These are phyloP conservation scores for Spizaetus ornatus DNA, from an alignment of 2,113 vertebrate species.

Conservation along the genomic window DNA sequence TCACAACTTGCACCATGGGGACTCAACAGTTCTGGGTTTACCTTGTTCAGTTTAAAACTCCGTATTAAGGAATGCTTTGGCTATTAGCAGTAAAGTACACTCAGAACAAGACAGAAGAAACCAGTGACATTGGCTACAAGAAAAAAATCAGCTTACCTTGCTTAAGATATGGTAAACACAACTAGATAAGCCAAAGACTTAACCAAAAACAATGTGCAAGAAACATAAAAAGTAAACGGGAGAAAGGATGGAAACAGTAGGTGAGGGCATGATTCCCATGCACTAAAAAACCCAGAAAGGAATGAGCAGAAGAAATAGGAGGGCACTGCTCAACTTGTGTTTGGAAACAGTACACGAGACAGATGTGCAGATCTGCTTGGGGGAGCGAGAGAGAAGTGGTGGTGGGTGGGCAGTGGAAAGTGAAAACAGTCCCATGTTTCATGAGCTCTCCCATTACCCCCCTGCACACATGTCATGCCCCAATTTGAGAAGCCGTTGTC, in stretches of 20 bases:
- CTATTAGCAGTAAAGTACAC: background rate
- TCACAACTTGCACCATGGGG: background rate
- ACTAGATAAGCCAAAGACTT: background rate
- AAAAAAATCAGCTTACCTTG: background rate
- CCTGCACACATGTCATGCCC: background rate
- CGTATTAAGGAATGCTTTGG: background rate
- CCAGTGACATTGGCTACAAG: background rate
- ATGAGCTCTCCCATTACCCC: background rate
- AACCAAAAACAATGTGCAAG: background rate
- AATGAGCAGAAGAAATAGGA: background rate
- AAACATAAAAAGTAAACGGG: background rate
- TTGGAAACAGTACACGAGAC: background rate
- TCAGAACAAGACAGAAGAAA: background rate
- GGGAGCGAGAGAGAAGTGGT: accelerated
- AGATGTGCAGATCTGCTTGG: background rate
- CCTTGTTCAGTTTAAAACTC: background rate
- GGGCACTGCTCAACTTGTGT: background rate
- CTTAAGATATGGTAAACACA: background rate
- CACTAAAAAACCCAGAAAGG: background rate
- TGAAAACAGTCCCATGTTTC: background rate
- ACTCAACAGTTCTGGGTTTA: background rate
- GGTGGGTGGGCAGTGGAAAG: background rate
- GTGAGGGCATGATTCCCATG: background rate
- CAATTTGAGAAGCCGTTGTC: background rate
- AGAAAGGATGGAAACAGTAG: background rate